Evolutionary conservation across 2,888 invertebrate species (phyloP).

Genomic region (Phaedon cochleariae): DNA sequence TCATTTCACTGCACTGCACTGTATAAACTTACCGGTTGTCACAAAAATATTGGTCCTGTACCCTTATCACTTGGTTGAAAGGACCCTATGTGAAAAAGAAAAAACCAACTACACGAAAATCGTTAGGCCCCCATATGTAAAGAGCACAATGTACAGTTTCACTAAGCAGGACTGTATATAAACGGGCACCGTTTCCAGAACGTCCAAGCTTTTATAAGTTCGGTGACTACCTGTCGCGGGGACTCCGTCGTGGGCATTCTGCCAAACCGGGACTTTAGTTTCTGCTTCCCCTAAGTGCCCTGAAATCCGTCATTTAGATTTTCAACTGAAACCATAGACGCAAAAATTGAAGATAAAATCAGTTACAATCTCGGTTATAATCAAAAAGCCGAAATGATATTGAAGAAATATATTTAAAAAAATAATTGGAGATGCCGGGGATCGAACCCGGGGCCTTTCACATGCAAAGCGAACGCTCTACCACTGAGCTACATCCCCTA

Average conservation of each 20-base stretch:
- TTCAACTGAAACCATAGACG: not conserved
- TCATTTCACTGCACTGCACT: slow-evolving; percentile 46
- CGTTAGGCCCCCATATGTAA: slow-evolving; percentile 60
- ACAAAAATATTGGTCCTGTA: slow-evolving; percentile 60
- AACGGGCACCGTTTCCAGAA: slow-evolving; percentile 66
- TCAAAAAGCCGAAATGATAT: no score
- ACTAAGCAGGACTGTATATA: slow-evolving; percentile 60
- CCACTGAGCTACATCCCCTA: slow-evolving; percentile 96
- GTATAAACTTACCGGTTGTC: slow-evolving; percentile 57
- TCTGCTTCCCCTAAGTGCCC: slow-evolving; percentile 10
- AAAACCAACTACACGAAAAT: slow-evolving; percentile 41
- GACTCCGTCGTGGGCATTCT: slow-evolving; percentile 55
- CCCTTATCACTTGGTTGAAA: slow-evolving; percentile 40
- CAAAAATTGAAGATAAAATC: no score
- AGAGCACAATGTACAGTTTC: slow-evolving; percentile 29
- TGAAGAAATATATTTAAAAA: slow-evolving; percentile 16
- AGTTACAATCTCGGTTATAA: no score
- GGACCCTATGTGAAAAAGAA: no score
- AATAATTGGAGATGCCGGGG: slow-evolving; percentile 65
- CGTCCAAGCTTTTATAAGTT: slow-evolving; percentile 69
- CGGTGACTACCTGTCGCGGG: slow-evolving; percentile 66
- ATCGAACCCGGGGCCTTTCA: slow-evolving; percentile 99
- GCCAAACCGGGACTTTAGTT: slow-evolving; percentile 53
- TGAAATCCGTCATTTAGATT: not conserved
- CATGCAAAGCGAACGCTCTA: slow-evolving; percentile 99